Evolutionary conservation across 1,140 invertebrate genomes (phyloP).

Genomic region (Drosophila grimshawi): DNA sequence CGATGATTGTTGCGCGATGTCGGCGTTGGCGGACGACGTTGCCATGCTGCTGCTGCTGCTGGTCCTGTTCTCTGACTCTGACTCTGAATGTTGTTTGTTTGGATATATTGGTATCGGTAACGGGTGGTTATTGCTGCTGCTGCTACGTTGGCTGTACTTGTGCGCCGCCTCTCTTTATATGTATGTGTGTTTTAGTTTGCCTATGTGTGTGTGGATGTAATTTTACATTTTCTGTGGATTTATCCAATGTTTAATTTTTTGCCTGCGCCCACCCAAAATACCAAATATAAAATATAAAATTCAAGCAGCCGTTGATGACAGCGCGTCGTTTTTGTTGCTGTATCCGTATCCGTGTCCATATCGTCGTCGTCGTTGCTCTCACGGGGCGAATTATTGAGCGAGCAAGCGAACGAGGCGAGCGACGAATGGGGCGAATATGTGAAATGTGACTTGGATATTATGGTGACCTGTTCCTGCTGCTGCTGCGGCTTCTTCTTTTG

Average conservation of each 20-base stretch:
- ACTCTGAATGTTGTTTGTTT: conserved; percentile 18
- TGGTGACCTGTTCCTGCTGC: conserved; percentile 70
- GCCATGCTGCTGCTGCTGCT: no score
- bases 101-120: conserved; percentile 58
- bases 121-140: conserved; percentile 51
- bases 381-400: conserved; percentile 69
- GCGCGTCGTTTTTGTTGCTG: conserved; percentile 9
- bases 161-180: conserved; percentile 18
- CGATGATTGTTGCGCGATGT: conserved; percentile 69
- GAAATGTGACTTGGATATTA: conserved; percentile 66
- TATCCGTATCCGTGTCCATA: conserved; percentile 14
- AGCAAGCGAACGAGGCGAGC: background rate
- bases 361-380: conserved; percentile 52
- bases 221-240: conserved; percentile 80
- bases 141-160: conserved; percentile 56
- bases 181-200: conserved; percentile 74
- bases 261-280: conserved; percentile 73
- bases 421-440: conserved; percentile 53
- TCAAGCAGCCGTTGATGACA: conserved; percentile 21
- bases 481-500: conserved; percentile 47
- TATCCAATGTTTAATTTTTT: conserved; percentile 82
- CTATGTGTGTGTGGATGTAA: conserved; percentile 59
- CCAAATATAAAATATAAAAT: conserved; percentile 42
- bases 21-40: conserved; percentile 55
- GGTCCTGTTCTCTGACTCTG: conserved; percentile 30